Percentiles rank a stretch among this genome's conserved stretches.
These are phyloP conservation scores for Talpa occidentalis DNA, from an alignment of 2,113 vertebrate genomes.

Conservation along the genomic window DNA sequence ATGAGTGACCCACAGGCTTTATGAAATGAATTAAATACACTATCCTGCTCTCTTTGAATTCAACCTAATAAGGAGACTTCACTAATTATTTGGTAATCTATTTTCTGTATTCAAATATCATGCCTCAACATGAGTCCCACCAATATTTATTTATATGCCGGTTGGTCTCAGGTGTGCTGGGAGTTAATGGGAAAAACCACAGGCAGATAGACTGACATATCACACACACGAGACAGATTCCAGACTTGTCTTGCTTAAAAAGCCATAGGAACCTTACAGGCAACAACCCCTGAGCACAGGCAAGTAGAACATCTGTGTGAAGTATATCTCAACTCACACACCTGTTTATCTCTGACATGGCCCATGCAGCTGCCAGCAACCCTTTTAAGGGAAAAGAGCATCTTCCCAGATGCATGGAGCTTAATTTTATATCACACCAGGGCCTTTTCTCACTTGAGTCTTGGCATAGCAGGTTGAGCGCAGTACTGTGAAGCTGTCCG, in stretches of 20 bases:
- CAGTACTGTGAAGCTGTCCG: no score
- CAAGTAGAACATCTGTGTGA: background rate
- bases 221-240: background rate
- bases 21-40: background rate
- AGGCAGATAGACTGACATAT: background rate
- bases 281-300: background rate
- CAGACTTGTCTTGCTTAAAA: background rate
- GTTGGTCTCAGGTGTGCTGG: background rate
- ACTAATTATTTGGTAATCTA: background rate
- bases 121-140: background rate
- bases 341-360: background rate
- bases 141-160: background rate
- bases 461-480: no score
- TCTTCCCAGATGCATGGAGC: background rate
- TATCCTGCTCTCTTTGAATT: background rate
- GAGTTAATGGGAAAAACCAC: background rate
- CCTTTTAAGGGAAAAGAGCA: background rate
- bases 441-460: background rate
- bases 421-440: background rate
- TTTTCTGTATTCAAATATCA: constrained; percentile 34
- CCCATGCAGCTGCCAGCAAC: background rate
- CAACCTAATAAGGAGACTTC: background rate
- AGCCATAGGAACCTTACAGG: background rate
- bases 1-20: background rate
- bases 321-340: background rate